Conservation (phyloP, 2,888 invertebrate genomes). For the Tinea pellionella region DNA sequence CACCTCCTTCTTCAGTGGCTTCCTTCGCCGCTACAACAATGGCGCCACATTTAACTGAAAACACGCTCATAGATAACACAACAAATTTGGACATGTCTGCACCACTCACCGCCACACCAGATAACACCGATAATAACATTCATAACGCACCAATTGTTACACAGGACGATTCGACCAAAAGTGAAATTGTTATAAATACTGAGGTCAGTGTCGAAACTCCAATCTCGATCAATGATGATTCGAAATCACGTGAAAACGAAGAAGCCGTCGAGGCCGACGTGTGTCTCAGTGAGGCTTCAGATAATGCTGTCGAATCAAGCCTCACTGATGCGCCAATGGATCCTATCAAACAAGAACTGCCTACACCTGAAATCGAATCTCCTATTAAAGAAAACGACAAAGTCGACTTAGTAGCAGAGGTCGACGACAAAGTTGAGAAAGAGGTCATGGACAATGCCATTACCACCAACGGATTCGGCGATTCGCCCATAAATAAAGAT, state of each 20-base stretch:
- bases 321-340: constrained; percentile 5
- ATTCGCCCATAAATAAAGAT: background rate
- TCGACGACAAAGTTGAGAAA: background rate
- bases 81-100: background rate
- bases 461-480: background rate
- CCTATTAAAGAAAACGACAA: background rate
- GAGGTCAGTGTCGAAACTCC: constrained; percentile 24
- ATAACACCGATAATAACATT: constrained; percentile 1
- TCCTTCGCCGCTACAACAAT: constrained; percentile 78
- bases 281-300: constrained; percentile 1
- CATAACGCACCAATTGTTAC: background rate
- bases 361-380: constrained; percentile 20
- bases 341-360: background rate
- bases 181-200: background rate
- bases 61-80: constrained; percentile 10
- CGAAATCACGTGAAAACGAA: constrained; percentile 15
- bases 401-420: background rate
- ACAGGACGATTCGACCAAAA: background rate
- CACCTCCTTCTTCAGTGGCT: constrained; percentile 80
- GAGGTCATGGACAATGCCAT: background rate
- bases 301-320: constrained; percentile 5
- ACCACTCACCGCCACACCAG: background rate
- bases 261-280: background rate
- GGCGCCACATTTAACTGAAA: constrained; percentile 64
- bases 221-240: constrained; percentile 25